Base-by-base conservation (phyloP, 2,113 vertebrate species). In the Strigops habroptila region DNA sequence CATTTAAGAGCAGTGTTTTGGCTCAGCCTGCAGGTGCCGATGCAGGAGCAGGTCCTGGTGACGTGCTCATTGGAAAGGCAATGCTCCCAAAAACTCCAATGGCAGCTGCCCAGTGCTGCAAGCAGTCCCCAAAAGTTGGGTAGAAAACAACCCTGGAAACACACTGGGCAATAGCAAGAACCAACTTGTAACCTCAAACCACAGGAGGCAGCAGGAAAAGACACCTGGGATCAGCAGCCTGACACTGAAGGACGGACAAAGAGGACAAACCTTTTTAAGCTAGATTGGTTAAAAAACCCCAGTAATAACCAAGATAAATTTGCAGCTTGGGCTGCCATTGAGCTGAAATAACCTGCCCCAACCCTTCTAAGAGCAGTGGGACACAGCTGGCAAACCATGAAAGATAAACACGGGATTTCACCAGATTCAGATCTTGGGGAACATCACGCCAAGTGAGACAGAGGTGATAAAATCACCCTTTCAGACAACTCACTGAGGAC, bases 251-350 rank as follows among this genome's bases (percentile, higher is more conserved):
- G 23, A 83, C 25, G 16, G 27, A 74, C 39, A 44, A 37, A 48
- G 51, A 55, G 24, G 60, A 27, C 7, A 76, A 63, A 78, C 3
- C 9, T 39, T 82, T 68, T 44, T 8, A 82, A 68, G 43, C 11
- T 17, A 90, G 12, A 39, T 1, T 4, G 0, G 18, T 13, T 10
- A 41, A 51, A 44, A 60, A 65, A 22, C 23, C 33, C 57, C 28
- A 52, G 13, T 7, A 17, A 7, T 9, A 14, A 46, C 7, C 0
- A 1, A 18, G 33, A 0, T 28, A 19, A 44, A 3, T 44, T 83
- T 41, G 41, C 19, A 64, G 43, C 67, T 41, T 73, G 57, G 14
- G 46, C 14, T 73, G 37, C 44, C 41, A 70, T 3, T 37, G 35
- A 67, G 46, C 15, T 65, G 59, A 86, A 84, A 44, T 10, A 84